Percentiles rank a stretch among this genome's conserved stretches.
Evolutionary conservation across 2,888 invertebrate genomes (phyloP).

Genomic region (Latheticus oryzae): DNA sequence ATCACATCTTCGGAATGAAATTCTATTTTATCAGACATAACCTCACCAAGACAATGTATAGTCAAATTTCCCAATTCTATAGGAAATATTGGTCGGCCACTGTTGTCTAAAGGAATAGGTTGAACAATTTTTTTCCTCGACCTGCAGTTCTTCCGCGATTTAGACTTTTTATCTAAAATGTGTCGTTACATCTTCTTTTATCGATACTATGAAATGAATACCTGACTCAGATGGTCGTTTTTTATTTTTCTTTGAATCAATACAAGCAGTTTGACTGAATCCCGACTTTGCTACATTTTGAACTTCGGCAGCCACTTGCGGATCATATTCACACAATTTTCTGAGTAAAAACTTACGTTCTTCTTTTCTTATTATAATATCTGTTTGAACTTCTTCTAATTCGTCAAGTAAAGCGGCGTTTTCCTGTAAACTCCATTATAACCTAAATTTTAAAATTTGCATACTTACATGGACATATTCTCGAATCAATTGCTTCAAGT

Average conservation of each 20-base stretch:
- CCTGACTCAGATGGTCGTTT: conserved; percentile 45
- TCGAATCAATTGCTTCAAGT: conserved; percentile 73
- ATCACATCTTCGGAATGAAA: conserved; percentile 80
- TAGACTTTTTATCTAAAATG: conserved; percentile 49
- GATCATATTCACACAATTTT: conserved; percentile 79
- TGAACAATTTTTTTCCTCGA: conserved; percentile 68
- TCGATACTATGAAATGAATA: conserved; percentile 3
- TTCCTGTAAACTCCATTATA: conserved; percentile 69
- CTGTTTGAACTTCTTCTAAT: conserved; percentile 85
- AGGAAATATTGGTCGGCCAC: conserved; percentile 79
- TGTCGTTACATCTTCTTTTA: background rate
- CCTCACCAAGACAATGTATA: conserved; percentile 81
- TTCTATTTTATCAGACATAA: conserved; percentile 73
- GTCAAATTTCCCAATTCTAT: conserved; percentile 77
- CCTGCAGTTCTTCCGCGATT: conserved; percentile 54
- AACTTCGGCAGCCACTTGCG: conserved; percentile 62
- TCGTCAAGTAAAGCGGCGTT: conserved; percentile 90
- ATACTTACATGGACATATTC: conserved; percentile 75
- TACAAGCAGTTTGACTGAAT: conserved; percentile 44
- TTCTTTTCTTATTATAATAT: conserved; percentile 82
- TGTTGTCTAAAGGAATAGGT: conserved; percentile 74
- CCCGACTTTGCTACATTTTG: conserved; percentile 60
- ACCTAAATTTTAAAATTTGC: background rate
- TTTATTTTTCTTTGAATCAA: conserved; percentile 54
- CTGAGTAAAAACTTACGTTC: conserved; percentile 84